These are phyloP conservation scores for Pseudorectes ferrugineus DNA, from an alignment of 2,113 vertebrate genomes.

Conservation along the genomic window DNA sequence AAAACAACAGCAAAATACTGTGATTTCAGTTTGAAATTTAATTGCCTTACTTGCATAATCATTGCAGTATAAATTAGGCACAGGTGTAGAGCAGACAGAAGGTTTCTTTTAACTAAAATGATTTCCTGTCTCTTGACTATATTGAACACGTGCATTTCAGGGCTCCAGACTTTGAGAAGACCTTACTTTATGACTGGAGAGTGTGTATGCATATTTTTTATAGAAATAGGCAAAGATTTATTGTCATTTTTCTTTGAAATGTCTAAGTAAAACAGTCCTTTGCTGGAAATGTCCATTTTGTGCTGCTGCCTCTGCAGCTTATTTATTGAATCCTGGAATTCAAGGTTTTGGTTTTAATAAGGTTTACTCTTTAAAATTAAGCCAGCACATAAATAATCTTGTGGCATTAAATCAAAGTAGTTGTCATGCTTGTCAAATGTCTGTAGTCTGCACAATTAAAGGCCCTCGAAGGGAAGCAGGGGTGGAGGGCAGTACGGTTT, in stretches of 20 bases:
- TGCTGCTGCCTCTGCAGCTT: neutral
- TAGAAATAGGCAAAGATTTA: neutral
- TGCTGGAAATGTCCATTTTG: neutral
- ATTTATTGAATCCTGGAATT: neutral
- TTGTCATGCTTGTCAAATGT: slow-evolving; percentile 22
- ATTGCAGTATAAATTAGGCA: neutral
- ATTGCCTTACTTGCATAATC: slow-evolving; percentile 14
- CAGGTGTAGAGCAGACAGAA: neutral
- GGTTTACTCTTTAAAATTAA: slow-evolving; percentile 35
- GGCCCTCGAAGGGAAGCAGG: neutral
- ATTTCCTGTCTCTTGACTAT: neutral
- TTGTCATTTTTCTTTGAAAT: neutral
- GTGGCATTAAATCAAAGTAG: slow-evolving; percentile 8
- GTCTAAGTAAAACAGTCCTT: neutral
- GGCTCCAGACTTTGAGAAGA: neutral
- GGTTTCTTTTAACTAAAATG: neutral
- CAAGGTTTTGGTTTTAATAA: slow-evolving; percentile 11
- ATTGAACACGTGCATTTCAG: neutral
- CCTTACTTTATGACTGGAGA: neutral
- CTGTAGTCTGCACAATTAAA: slow-evolving; percentile 15
- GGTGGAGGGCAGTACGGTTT: neutral
- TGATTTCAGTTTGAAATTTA: slow-evolving; percentile 16
- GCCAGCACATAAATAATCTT: slow-evolving; percentile 21
- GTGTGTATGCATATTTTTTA: neutral
- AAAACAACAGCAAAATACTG: neutral